Percentiles rank a stretch among this genome's conserved stretches.
These are phyloP conservation scores for Aegithalos caudatus DNA, from an alignment of 2,113 vertebrate species.

Conservation along the genomic window DNA sequence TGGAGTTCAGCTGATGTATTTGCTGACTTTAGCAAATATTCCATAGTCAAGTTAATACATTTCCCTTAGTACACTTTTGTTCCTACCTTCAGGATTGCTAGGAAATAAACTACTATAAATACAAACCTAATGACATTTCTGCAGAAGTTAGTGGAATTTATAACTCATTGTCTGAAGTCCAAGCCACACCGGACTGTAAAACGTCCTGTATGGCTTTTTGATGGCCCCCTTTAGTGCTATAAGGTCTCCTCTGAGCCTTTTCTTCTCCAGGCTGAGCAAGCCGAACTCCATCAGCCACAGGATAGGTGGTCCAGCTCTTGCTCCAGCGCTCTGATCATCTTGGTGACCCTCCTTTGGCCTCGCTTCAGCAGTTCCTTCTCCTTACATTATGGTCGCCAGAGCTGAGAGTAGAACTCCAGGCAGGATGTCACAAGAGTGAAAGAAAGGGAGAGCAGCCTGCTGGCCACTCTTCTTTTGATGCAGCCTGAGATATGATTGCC, in stretches of 20 bases:
- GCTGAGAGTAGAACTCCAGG: neutral
- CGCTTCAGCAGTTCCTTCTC: fast-evolving
- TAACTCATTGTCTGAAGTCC: neutral
- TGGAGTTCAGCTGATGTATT: neutral
- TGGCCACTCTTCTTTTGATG: neutral
- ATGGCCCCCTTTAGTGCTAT: neutral
- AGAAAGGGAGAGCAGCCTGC: neutral
- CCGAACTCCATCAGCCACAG: neutral
- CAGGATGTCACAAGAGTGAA: neutral
- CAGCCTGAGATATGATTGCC: fast-evolving
- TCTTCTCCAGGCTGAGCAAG: neutral
- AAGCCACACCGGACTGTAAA: too few relatives aligned
- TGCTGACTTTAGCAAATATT: neutral
- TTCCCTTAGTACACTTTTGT: neutral
- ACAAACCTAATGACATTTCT: neutral
- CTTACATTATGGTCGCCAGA: fast-evolving
- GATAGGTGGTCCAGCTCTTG: neutral
- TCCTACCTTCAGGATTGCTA: neutral
- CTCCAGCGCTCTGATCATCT: neutral
- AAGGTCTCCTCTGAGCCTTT: neutral
- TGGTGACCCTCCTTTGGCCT: fast-evolving
- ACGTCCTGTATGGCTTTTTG: neutral
- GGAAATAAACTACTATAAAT: neutral
- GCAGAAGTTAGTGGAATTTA: neutral
- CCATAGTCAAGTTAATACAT: neutral